Conservation (phyloP, 2,888 invertebrate genomes). For the Formica aserva region DNA sequence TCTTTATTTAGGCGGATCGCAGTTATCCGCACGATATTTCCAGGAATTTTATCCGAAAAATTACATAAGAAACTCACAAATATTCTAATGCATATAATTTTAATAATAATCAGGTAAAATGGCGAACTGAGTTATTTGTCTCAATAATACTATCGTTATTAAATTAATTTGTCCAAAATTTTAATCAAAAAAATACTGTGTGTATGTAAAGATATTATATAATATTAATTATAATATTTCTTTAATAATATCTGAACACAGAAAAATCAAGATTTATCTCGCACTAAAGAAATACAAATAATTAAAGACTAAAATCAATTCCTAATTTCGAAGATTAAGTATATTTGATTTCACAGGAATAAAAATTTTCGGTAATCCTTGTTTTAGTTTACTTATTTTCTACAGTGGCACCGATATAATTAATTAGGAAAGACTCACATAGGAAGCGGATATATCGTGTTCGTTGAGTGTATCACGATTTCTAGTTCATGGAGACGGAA, state of each 20-base stretch:
- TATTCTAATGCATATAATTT: background rate
- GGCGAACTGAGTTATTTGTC: background rate
- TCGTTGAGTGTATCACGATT: slow-evolving; percentile 31
- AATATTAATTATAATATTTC: background rate
- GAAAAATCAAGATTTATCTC: background rate
- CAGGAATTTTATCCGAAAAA: background rate
- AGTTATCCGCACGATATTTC: slow-evolving; percentile 24
- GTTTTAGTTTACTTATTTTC: background rate
- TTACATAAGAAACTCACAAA: background rate
- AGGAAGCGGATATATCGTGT: slow-evolving; percentile 8
- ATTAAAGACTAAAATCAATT: background rate
- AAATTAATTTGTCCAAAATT: background rate
- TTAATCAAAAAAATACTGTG: background rate
- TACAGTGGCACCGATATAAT: background rate
- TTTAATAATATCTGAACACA: background rate
- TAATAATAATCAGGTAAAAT: background rate
- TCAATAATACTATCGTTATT: background rate
- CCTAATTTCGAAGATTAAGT: background rate
- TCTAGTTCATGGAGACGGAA: slow-evolving; percentile 38
- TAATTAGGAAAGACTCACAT: background rate
- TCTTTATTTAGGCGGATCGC: background rate
- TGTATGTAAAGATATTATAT: background rate
- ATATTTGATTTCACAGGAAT: slow-evolving; percentile 3
- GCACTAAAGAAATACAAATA: background rate
- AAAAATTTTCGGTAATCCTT: background rate